Percentiles rank a stretch among this genome's conserved stretches.
Conservation (phyloP, 2,797 vertebrate species). For the Orestias chungarensis region DNA sequence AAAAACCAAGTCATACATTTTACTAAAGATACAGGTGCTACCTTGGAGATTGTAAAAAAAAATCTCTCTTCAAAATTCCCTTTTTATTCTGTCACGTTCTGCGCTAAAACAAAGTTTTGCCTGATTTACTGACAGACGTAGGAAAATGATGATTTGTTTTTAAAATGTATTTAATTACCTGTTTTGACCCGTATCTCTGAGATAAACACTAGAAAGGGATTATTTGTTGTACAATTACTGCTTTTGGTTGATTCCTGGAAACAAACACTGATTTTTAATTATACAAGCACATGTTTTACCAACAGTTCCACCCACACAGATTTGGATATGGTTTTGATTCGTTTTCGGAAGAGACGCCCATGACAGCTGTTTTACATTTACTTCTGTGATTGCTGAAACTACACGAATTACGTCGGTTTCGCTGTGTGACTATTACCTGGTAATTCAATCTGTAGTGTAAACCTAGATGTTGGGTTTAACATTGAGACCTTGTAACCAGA, state of each 20-base stretch:
- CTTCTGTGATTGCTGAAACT: background rate
- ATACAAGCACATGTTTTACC: constrained; percentile 3
- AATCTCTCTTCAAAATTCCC: background rate
- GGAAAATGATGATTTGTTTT: background rate
- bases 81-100: background rate
- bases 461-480: background rate
- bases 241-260: constrained; percentile 9
- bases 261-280: constrained; percentile 16
- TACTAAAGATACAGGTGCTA: background rate
- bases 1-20: too few species aligned
- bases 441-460: background rate
- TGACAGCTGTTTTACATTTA: background rate
- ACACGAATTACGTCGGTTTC: background rate
- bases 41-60: background rate
- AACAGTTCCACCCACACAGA: constrained; percentile 10
- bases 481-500: background rate
- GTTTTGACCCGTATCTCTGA: background rate
- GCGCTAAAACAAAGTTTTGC: background rate
- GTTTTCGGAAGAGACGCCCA: background rate
- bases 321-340: constrained; percentile 10
- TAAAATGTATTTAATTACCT: background rate
- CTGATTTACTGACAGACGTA: background rate
- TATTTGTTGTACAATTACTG: background rate
- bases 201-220: background rate
- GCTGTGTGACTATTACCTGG: background rate